phyloP scores from a whole-genome alignment of 2,113 vertebrate genomes.

The Glaucidium brasilianum region DNA sequence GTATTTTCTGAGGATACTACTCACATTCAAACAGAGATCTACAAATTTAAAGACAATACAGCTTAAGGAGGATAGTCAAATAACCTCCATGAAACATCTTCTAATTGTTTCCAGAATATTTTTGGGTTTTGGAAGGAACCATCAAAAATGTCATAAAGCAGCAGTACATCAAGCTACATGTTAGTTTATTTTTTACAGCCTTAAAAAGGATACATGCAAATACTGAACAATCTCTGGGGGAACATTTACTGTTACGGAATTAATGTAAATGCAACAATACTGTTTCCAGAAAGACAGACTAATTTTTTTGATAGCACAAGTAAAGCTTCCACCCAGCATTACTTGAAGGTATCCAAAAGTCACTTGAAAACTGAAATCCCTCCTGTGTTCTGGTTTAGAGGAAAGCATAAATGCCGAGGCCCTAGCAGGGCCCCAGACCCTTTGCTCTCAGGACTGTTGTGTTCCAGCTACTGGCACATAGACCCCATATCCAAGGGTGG shows the following conservation, averaged over 20 bases:
- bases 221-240: not conserved
- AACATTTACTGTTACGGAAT: not conserved
- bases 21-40: not conserved
- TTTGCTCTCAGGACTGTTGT: not conserved
- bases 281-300: not conserved
- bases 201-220: not conserved
- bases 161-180: not conserved
- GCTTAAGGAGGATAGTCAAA: not conserved
- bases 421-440: not conserved
- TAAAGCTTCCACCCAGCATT: not conserved
- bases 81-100: not conserved
- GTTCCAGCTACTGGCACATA: rapidly evolving
- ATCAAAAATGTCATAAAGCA: not conserved
- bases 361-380: not conserved
- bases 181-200: not conserved
- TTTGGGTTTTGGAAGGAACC: not conserved
- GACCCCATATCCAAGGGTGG: not conserved
- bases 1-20: not conserved
- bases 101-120: not conserved
- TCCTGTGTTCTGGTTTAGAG: not conserved
- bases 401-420: not conserved
- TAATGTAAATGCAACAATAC: not conserved
- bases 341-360: not conserved
- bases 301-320: not conserved
- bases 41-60: not conserved